Conservation (phyloP, 53 echinoderm and acorn worm genomes). For the Astropecten irregularis region DNA sequence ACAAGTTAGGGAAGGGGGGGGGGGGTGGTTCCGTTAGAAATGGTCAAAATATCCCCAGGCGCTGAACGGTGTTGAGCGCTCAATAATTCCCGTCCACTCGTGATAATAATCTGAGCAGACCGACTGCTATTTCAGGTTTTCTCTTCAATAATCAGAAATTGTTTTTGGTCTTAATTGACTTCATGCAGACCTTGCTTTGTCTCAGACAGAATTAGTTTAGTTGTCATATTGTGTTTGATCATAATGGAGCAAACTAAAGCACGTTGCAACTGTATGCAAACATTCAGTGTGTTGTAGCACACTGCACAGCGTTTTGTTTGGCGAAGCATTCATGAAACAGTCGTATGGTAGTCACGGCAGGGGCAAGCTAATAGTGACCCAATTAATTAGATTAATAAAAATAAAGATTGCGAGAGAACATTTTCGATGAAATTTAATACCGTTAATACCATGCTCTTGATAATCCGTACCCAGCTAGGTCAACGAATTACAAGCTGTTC, state of each 20-base stretch:
- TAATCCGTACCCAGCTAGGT: not conserved
- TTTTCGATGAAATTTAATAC: not conserved
- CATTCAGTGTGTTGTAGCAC: not conserved
- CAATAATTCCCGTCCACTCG: not conserved
- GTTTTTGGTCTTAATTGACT: no score
- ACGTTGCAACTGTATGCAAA: not conserved
- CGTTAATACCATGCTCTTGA: not conserved
- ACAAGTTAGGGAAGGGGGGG: no score
- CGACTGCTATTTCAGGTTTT: not conserved
- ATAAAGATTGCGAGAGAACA: no score
- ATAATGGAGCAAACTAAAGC: not conserved
- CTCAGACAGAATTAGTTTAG: no score
- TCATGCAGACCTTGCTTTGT: no score
- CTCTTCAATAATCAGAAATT: no score
- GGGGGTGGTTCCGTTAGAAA: not conserved
- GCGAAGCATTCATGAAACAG: not conserved
- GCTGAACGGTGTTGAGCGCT: not conserved
- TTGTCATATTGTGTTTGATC: not conserved
- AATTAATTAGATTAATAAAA: slow-evolving; percentile 30
- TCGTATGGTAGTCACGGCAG: not conserved
- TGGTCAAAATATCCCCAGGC: slow-evolving; percentile 5
- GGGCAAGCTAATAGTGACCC: not conserved
- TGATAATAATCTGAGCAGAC: not conserved
- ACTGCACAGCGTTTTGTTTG: not conserved
- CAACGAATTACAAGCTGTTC: slow-evolving; percentile 5